Percentiles rank a stretch among this genome's conserved stretches.
Evolutionary conservation across 37 sponge, comb jelly and placozoan genomes (phyloP).

Genomic region (Chondrosia reniformis): DNA sequence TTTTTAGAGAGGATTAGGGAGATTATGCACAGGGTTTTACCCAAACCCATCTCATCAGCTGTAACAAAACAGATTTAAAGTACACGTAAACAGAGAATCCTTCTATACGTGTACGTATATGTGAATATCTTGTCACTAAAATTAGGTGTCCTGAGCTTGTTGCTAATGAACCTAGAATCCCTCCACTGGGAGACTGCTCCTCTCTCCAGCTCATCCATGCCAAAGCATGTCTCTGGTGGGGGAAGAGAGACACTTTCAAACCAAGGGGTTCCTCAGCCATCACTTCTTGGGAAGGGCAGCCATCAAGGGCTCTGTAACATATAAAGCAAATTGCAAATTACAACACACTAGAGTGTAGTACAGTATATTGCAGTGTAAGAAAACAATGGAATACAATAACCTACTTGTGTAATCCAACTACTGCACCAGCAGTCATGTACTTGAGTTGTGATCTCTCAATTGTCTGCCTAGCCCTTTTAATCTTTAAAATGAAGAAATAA

Average conservation of each 20-base stretch:
- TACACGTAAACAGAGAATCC: neutral
- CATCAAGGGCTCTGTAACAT: conserved; percentile 34
- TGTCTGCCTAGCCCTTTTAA: neutral
- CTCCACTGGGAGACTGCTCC: conserved; percentile 24
- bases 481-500: no score
- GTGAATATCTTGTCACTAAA: no score
- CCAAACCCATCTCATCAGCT: conserved; percentile 84
- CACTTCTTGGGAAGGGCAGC: conserved; percentile 44
- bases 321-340: neutral
- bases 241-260: conserved; percentile 45
- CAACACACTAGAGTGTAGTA: neutral
- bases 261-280: conserved; percentile 52
- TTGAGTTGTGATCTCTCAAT: conserved; percentile 20
- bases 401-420: conserved; percentile 57
- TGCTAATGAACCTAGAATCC: conserved; percentile 34
- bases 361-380: neutral
- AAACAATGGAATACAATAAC: neutral
- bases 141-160: neutral
- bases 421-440: conserved; percentile 41
- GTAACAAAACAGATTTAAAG: neutral
- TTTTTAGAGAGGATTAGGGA: conserved; percentile 43
- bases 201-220: conserved; percentile 31
- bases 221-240: conserved; percentile 54
- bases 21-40: conserved; percentile 72
- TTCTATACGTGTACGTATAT: neutral